Evolutionary conservation across 1,140 invertebrate species (phyloP).

Genomic region (Apis mellifera): DNA sequence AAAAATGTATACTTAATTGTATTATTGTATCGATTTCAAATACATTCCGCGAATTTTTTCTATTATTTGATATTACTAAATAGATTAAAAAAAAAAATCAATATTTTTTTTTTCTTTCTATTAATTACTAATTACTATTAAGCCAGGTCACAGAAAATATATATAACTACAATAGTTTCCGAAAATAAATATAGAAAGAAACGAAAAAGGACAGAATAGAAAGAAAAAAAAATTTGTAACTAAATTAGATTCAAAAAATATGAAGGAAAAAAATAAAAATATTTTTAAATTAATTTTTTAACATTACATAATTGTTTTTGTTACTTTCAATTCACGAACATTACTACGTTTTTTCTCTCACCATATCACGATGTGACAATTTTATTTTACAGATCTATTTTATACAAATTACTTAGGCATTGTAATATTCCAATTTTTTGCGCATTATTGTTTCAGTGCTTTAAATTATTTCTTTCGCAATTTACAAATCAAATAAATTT

Average conservation of each 20-base stretch:
- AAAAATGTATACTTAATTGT: constrained; percentile 75
- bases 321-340: constrained; percentile 32
- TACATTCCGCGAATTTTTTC: constrained; percentile 67
- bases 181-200: constrained; percentile 27
- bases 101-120: constrained; percentile 56
- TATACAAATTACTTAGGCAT: constrained; percentile 72
- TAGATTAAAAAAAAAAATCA: constrained; percentile 62
- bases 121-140: constrained; percentile 68
- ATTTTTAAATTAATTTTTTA: constrained; percentile 46
- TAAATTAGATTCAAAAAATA: constrained; percentile 50
- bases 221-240: constrained; percentile 46
- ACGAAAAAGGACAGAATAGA: constrained; percentile 14
- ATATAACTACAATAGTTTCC: constrained; percentile 51
- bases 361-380: constrained; percentile 50
- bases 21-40: constrained; percentile 71
- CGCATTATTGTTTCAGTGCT: constrained; percentile 44
- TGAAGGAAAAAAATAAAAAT: constrained; percentile 54
- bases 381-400: constrained; percentile 69
- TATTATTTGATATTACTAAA: constrained; percentile 68
- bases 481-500: constrained; percentile 59
- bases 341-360: constrained; percentile 32
- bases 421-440: constrained; percentile 63
- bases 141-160: constrained; percentile 73
- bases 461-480: constrained; percentile 43
- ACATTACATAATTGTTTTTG: constrained; percentile 46